These are phyloP conservation scores for Camponotus floridanus DNA, from an alignment of 1,140 invertebrate genomes.

Conservation along the genomic window DNA sequence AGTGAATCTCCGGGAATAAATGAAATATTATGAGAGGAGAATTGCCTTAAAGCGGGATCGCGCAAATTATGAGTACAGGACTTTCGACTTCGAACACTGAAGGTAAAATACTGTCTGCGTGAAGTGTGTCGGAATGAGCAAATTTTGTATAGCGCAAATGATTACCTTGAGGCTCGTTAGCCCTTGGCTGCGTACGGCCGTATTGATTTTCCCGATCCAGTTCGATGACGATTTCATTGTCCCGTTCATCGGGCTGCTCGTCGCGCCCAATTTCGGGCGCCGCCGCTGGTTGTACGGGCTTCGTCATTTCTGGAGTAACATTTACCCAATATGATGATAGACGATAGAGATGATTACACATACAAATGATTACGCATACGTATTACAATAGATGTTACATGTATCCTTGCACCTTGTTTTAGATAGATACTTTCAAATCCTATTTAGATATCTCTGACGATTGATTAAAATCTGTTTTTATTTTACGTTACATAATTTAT, in stretches of 20 bases:
- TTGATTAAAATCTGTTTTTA: not conserved
- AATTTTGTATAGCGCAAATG: conserved; percentile 66
- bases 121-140: conserved; percentile 50
- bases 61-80: not conserved
- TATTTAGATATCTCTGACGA: not conserved
- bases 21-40: conserved; percentile 17
- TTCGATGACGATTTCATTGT: conserved; percentile 86
- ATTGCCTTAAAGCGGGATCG: conserved; percentile 13
- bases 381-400: not conserved
- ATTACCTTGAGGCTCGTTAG: conserved; percentile 86
- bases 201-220: conserved; percentile 86
- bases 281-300: conserved; percentile 83
- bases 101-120: conserved; percentile 4
- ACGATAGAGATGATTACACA: conserved; percentile 50
- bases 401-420: not conserved
- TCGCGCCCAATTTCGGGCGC: conserved; percentile 83
- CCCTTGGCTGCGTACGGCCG: conserved; percentile 85
- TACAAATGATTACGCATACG: conserved; percentile 32
- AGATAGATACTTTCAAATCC: not conserved
- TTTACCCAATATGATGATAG: conserved; percentile 75
- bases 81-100: conserved; percentile 1
- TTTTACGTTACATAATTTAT: not conserved
- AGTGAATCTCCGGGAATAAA: conserved; percentile 6
- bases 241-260: conserved; percentile 83
- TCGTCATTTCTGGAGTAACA: conserved; percentile 85